Conservation (phyloP, 2,888 invertebrate species). For the Plebejus anna region DNA sequence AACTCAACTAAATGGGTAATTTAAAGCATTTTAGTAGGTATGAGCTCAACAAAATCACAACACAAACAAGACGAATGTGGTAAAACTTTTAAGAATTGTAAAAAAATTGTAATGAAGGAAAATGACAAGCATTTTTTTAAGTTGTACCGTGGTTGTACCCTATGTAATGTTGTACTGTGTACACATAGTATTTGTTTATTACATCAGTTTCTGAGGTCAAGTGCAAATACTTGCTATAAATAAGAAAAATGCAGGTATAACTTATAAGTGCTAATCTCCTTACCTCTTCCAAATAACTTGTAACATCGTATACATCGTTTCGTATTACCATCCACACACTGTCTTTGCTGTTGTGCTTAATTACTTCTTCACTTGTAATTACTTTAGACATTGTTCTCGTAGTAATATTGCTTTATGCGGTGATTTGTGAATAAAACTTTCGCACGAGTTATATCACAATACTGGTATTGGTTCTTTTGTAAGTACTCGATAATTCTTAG, state of each 20-base stretch:
- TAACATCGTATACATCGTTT: constrained; percentile 89
- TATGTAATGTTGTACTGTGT: not conserved
- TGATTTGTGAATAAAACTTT: not conserved
- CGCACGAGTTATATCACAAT: not conserved
- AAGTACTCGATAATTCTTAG: not conserved
- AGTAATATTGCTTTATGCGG: not conserved
- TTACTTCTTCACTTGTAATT: constrained; percentile 82
- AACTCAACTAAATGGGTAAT: not conserved
- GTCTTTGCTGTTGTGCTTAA: constrained; percentile 74
- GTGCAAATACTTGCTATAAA: not conserved
- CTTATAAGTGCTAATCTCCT: constrained; percentile 36
- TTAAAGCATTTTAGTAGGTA: not conserved
- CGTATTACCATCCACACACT: constrained; percentile 87
- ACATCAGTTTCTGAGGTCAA: constrained; percentile 31
- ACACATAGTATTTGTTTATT: not conserved
- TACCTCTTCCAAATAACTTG: constrained; percentile 88
- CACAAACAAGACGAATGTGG: not conserved
- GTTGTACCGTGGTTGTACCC: not conserved
- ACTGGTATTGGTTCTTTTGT: not conserved
- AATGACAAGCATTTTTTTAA: too few species aligned
- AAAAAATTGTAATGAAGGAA: not conserved
- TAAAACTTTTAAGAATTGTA: not conserved
- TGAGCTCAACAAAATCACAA: not conserved
- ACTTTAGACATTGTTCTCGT: constrained; percentile 51
- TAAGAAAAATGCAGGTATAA: not conserved